Conservation (phyloP, 1,140 invertebrate species). For the Ceratitis capitata region DNA sequence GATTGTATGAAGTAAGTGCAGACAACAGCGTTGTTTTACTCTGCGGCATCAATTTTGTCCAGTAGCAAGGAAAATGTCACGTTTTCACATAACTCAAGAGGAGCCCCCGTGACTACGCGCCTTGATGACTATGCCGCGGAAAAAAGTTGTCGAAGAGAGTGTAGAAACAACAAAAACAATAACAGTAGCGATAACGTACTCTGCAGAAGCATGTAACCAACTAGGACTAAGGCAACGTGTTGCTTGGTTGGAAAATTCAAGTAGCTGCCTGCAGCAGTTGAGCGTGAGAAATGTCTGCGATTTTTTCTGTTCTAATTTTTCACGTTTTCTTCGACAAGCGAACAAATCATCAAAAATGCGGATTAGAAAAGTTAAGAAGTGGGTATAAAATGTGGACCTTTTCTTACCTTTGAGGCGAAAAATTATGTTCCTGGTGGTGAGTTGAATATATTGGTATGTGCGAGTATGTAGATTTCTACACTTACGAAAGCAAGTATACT, state of each 20-base stretch:
- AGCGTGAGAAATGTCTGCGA: conserved; percentile 32
- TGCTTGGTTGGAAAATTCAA: neutral
- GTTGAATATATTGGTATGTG: neutral
- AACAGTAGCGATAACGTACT: neutral
- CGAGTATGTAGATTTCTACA: neutral
- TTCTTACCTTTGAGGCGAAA: too few species aligned
- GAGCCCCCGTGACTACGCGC: conserved; percentile 10
- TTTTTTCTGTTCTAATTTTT: conserved; percentile 34
- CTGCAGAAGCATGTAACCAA: too few species aligned
- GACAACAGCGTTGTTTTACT: neutral
- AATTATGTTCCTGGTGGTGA: too few species aligned
- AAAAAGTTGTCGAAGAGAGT: neutral
- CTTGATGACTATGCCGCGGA: neutral
- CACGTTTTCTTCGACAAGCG: neutral
- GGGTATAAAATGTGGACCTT: too few species aligned
- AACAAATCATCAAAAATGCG: conserved; percentile 11
- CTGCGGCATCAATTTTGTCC: conserved; percentile 25
- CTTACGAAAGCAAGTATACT: too few species aligned
- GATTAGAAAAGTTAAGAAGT: neutral
- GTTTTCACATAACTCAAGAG: conserved; percentile 32
- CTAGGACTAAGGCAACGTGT: neutral
- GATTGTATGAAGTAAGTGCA: neutral
- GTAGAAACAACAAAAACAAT: neutral
- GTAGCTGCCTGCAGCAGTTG: neutral
- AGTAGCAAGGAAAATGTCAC: conserved; percentile 37